A percentile compares a stretch with the other conserved stretches of the same genome.
These are phyloP conservation scores for Daboia siamensis DNA, from an alignment of 2,113 vertebrate species.

Conservation along the genomic window DNA sequence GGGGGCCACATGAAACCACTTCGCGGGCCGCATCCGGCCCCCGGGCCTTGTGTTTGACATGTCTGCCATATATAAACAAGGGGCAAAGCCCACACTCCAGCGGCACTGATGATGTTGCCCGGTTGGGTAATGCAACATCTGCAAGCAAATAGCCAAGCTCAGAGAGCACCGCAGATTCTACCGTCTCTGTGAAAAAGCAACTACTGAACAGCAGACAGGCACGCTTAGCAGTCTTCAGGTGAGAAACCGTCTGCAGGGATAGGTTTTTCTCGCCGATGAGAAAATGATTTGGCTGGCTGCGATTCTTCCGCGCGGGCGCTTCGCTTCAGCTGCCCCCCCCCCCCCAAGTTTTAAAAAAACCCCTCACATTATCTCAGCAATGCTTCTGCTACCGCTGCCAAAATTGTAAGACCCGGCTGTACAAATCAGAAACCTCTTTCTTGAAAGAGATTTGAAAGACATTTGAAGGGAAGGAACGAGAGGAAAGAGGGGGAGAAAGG, in stretches of 20 bases:
- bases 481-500: too few species aligned
- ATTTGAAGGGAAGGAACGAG: neutral
- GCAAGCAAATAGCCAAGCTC: neutral
- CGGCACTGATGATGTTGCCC: neutral
- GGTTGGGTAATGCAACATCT: neutral
- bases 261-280: neutral
- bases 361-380: too few species aligned
- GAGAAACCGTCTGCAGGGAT: too few species aligned
- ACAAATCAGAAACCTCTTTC: neutral
- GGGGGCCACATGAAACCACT: too few species aligned
- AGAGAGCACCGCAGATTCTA: neutral
- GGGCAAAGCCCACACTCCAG: too few species aligned
- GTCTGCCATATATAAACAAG: too few species aligned
- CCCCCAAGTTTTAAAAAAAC: too few species aligned
- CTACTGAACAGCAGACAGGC: neutral
- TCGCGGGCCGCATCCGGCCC: too few species aligned
- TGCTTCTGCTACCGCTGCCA: too few species aligned
- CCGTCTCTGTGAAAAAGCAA: neutral
- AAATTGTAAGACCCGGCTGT: neutral
- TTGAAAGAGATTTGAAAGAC: neutral
- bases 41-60: too few species aligned
- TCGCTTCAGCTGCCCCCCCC: too few species aligned
- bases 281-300: too few species aligned
- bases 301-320: neutral
- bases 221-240: neutral